Evolutionary conservation across 1,140 invertebrate species (phyloP).

Genomic region (Neodiprion pinetum): DNA sequence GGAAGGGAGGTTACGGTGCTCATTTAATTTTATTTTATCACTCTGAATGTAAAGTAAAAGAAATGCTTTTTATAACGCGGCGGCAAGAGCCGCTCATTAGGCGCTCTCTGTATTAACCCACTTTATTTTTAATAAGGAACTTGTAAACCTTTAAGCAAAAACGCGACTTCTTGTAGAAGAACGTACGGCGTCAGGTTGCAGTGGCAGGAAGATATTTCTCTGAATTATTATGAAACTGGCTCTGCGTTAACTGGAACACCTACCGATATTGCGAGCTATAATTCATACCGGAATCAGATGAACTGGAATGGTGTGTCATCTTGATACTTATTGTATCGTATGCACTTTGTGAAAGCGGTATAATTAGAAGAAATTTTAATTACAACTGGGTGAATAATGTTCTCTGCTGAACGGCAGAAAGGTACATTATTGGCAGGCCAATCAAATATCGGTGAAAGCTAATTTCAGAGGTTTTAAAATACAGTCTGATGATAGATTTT

Average conservation of each 20-base stretch:
- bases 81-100: not conserved
- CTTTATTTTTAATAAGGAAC: not conserved
- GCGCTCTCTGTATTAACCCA: not conserved
- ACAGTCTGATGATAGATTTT: no score
- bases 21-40: not conserved
- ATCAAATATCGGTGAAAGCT: no score
- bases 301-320: not conserved
- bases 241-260: not conserved
- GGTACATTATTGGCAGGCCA: no score
- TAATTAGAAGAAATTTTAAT: no score
- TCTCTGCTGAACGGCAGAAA: no score
- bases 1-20: not conserved
- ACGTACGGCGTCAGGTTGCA: not conserved
- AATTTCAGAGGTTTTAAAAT: no score
- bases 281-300: not conserved
- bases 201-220: not conserved
- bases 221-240: conserved; percentile 5
- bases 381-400: no score
- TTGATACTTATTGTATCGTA: no score
- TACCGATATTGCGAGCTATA: not conserved
- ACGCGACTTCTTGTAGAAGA: not conserved
- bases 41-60: not conserved
- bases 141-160: not conserved
- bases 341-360: no score
- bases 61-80: not conserved